These are phyloP conservation scores for Pedicia rivosa DNA, from an alignment of 2,888 invertebrate genomes.

Conservation along the genomic window DNA sequence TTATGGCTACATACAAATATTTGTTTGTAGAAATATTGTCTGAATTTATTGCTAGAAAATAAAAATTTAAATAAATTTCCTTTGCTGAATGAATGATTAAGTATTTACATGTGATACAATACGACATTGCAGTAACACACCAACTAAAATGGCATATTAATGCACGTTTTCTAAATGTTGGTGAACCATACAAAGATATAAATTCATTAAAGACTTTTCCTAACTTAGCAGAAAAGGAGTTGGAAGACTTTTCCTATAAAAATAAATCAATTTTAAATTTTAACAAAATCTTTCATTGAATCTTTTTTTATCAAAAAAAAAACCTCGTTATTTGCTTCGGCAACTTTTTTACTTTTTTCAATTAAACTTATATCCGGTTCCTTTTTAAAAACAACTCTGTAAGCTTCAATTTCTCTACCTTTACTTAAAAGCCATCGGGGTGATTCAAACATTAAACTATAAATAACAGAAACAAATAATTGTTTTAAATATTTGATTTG, in stretches of 20 bases:
- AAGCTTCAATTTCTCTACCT: constrained; percentile 22
- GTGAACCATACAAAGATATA: not conserved
- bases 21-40: constrained; percentile 3
- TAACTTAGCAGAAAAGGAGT: not conserved
- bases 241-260: not conserved
- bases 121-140: constrained; percentile 1
- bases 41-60: constrained; percentile 4
- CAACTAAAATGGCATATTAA: constrained; percentile 4
- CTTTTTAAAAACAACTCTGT: constrained; percentile 19
- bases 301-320: too few relatives aligned
- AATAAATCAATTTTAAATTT: not conserved
- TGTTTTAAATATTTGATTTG: too few relatives aligned
- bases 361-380: too few relatives aligned
- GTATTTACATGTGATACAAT: constrained; percentile 4
- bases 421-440: constrained; percentile 27
- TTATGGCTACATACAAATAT: constrained; percentile 4
- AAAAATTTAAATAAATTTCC: too few relatives aligned
- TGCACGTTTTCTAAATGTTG: not conserved
- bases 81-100: too few relatives aligned
- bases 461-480: too few relatives aligned
- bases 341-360: too few relatives aligned
- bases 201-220: not conserved
- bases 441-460: constrained; percentile 15
- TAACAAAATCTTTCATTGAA: too few relatives aligned
- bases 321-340: too few relatives aligned